These are phyloP conservation scores for Macroramphosus scolopax DNA, from an alignment of 2,797 vertebrate species.

Conservation along the genomic window DNA sequence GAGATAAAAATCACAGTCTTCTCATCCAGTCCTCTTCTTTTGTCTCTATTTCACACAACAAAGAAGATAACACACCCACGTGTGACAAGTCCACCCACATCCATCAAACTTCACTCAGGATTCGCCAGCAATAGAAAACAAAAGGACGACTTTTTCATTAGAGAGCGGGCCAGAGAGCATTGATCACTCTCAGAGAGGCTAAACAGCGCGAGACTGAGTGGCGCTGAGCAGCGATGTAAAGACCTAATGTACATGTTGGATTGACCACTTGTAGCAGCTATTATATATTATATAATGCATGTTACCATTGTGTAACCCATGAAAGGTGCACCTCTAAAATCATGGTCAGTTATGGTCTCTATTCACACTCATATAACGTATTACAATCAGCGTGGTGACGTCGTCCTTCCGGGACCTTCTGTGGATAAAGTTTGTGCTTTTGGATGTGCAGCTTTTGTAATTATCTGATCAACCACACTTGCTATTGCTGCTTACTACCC, in stretches of 20 bases:
- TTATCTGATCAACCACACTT: no score
- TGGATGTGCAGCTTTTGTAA: no score
- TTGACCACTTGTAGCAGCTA: conserved; percentile 37
- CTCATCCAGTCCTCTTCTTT: conserved; percentile 76
- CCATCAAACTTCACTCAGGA: conserved; percentile 74
- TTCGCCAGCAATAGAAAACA: conserved; percentile 59
- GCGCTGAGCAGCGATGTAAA: conserved; percentile 17
- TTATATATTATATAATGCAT: conserved; percentile 29
- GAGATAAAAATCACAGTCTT: conserved; percentile 77
- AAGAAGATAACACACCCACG: conserved; percentile 77
- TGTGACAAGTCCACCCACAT: conserved; percentile 79
- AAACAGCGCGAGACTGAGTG: conserved; percentile 34
- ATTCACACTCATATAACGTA: not conserved
- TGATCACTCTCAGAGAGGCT: conserved; percentile 55
- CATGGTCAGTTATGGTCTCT: no score
- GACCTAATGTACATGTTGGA: conserved; percentile 34
- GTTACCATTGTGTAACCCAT: conserved; percentile 6
- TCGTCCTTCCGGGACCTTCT: no score
- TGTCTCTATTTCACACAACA: conserved; percentile 79
- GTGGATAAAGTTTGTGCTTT: no score
- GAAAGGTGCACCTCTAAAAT: no score
- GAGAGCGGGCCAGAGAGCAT: conserved; percentile 64
- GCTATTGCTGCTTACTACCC: no score
- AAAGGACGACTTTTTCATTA: conserved; percentile 67
- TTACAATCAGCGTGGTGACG: no score